phyloP scores from a whole-genome alignment of 1,140 invertebrate species.

The Thaumetopoea pityocampa region DNA sequence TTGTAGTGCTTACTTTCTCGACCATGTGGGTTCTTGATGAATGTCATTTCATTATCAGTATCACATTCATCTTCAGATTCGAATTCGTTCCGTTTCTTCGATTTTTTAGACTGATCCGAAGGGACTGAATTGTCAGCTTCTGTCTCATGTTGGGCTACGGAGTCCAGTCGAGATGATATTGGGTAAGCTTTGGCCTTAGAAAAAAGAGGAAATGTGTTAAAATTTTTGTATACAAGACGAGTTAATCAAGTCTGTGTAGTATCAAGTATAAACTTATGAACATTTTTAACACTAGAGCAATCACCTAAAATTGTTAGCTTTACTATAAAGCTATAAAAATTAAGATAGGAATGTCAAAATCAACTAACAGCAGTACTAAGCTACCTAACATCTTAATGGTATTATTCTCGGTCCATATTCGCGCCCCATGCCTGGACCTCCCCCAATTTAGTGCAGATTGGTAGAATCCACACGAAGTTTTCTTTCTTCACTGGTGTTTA shows the following conservation, averaged over 20 bases:
- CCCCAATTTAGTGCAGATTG: too few species aligned
- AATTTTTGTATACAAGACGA: background rate
- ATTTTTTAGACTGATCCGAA: conserved; percentile 29
- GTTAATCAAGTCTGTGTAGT: background rate
- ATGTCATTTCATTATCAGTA: conserved; percentile 77
- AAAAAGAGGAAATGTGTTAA: background rate
- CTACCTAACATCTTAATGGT: too few species aligned
- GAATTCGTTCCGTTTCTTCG: conserved; percentile 53
- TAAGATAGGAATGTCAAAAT: too few species aligned
- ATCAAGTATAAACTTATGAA: too few species aligned
- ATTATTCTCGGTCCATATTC: too few species aligned
- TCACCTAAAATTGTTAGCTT: too few species aligned
- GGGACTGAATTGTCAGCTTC: conserved; percentile 34
- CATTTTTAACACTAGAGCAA: too few species aligned
- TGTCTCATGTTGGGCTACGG: conserved; percentile 48
- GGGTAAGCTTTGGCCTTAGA: conserved; percentile 80
- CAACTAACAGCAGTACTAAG: too few species aligned
- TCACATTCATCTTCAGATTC: conserved; percentile 79
- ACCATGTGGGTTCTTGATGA: conserved; percentile 72
- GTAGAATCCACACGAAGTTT: too few species aligned
- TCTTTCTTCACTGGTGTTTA: too few species aligned
- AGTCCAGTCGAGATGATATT: conserved; percentile 76
- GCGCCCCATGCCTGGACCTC: too few species aligned
- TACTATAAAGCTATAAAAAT: too few species aligned
- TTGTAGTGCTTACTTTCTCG: conserved; percentile 52